Percentiles rank a stretch among this genome's conserved stretches.
These are phyloP conservation scores for Actenoides lindsayi DNA, from an alignment of 2,113 vertebrate genomes.

Conservation along the genomic window DNA sequence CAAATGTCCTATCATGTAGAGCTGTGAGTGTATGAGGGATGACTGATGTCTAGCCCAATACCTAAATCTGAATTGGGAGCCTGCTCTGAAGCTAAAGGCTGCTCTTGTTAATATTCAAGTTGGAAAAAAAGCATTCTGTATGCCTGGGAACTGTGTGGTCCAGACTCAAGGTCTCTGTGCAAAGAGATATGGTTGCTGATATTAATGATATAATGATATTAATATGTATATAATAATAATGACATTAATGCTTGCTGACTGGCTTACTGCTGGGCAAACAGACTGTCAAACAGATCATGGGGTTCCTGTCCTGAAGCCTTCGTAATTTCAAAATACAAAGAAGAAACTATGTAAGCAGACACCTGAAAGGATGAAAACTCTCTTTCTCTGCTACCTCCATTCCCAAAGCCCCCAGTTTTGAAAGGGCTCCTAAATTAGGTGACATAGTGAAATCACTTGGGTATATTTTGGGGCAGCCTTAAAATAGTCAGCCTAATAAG, in stretches of 20 bases:
- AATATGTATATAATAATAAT: too few relatives aligned
- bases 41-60: neutral
- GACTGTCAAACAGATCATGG: neutral
- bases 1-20: neutral
- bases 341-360: neutral
- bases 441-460: conserved; percentile 7
- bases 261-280: neutral
- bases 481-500: conserved; percentile 58
- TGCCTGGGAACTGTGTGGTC: neutral
- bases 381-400: neutral
- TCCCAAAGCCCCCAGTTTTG: neutral
- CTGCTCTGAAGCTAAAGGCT: neutral
- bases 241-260: neutral
- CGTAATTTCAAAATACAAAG: neutral
- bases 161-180: neutral
- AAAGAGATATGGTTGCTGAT: neutral
- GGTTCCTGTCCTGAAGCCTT: neutral
- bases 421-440: conserved; percentile 35
- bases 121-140: neutral
- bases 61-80: neutral
- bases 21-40: neutral
- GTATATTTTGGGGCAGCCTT: conserved; percentile 5
- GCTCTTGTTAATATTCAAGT: neutral
- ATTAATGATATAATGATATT: too few relatives aligned
- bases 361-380: neutral